These are phyloP conservation scores for Alcedo atthis DNA, from an alignment of 2,797 vertebrate genomes.

Conservation along the genomic window DNA sequence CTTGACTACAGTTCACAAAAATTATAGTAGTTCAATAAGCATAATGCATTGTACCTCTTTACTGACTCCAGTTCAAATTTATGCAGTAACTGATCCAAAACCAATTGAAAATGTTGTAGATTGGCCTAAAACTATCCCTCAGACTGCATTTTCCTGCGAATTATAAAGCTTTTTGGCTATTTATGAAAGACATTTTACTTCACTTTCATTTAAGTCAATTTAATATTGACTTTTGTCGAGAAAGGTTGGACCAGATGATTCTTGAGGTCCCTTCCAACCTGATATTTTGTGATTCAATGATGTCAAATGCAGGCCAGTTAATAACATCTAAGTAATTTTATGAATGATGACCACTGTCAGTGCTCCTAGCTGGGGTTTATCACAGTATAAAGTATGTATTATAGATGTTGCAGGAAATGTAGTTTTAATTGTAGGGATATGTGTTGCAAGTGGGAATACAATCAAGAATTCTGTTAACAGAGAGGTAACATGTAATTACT, in stretches of 20 bases:
- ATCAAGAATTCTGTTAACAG: background rate
- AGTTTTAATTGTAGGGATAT: background rate
- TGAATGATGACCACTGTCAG: constrained; percentile 1
- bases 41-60: background rate
- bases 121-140: background rate
- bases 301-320: constrained; percentile 33
- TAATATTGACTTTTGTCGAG: background rate
- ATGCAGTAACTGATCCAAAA: background rate
- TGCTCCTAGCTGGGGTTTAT: constrained; percentile 43
- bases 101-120: constrained; percentile 1
- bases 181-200: constrained; percentile 2
- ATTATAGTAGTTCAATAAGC: background rate
- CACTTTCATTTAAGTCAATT: constrained; percentile 34
- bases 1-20: background rate
- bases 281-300: background rate
- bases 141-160: background rate
- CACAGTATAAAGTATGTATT: background rate
- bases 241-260: background rate
- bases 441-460: background rate
- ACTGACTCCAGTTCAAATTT: background rate
- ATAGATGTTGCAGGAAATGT: background rate
- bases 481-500: background rate
- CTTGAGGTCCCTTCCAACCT: background rate
- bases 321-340: constrained; percentile 17
- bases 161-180: background rate